A percentile compares a stretch with the other conserved stretches of the same genome.
Evolutionary conservation across 53 echinoderm and acorn worm genomes (phyloP).

Genomic region (Crossaster papposus): DNA sequence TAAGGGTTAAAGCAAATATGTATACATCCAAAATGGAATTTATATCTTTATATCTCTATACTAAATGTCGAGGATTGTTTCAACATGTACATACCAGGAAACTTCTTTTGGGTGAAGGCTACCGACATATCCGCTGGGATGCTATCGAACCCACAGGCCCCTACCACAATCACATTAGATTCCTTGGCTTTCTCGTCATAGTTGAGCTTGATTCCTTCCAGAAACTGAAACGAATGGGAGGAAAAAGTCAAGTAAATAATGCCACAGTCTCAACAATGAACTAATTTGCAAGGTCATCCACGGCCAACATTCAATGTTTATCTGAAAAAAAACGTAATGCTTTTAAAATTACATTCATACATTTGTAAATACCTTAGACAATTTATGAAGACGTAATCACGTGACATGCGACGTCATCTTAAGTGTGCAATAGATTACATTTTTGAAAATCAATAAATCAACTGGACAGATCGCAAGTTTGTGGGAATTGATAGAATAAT

Average conservation of each 20-base stretch:
- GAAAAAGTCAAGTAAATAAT: neutral
- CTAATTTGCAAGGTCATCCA: neutral
- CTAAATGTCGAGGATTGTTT: no score
- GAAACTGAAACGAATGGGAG: conserved; percentile 55
- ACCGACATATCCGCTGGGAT: conserved; percentile 94
- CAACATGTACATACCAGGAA: conserved; percentile 71
- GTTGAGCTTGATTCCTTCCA: conserved; percentile 83
- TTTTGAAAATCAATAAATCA: no score
- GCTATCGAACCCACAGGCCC: conserved; percentile 92
- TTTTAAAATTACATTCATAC: no score
- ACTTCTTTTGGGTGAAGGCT: conserved; percentile 72
- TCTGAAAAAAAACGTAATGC: no score
- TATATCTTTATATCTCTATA: no score
- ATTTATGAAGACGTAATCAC: neutral
- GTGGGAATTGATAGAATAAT: no score
- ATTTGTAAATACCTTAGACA: no score
- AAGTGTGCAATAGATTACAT: no score
- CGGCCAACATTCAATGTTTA: neutral
- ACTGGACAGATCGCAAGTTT: no score
- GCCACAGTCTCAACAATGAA: neutral
- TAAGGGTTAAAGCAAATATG: no score
- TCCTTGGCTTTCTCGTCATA: conserved; percentile 82
- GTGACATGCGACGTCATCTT: no score
- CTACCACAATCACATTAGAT: conserved; percentile 79
- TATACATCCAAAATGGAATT: no score